Evolutionary conservation across 1,140 invertebrate species (phyloP), one percentile per base, ranked within the genome.

Genomic region (Nephila pilipes): DNA sequence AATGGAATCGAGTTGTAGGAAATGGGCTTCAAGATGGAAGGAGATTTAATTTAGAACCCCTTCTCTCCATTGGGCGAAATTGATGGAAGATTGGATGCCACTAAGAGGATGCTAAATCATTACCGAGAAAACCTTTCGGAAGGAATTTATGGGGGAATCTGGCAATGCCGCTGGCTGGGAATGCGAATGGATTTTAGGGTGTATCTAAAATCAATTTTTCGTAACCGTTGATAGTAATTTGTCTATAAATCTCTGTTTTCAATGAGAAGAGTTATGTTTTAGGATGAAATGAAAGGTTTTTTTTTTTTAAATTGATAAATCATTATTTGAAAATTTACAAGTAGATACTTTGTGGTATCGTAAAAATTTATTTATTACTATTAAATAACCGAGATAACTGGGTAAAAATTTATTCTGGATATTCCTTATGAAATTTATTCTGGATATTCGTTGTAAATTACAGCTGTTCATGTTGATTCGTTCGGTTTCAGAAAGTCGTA

Each of bases 61-160:
- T 65, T 65, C 63, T 65, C 63, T 65, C 63, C 63, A 65, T 65
- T 65, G 63, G 63, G n/a, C 63, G 63, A 25, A 65, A 65, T 65
- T 65, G 63, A 65, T 65, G 63, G 63, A 65, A 65, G 63, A 65
- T 65, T 65, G 63, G 63, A 65, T 65, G 63, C 63, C 63, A 65
- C 63, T 65, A 65, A 65, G 25, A 65, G 63, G 63, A 65, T 25
- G 14, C 63, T 65, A 65, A 65, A 65, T 65, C 63, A 65, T 65
- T 65, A 65, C 63, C 63, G n/a, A 25, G 63, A 65, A 65, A 65
- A 65, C n/a, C 63, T 65, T 65, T 65, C 25, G 63, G 63, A 29
- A 65, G 63, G 25, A 25, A 25, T 65, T 65, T 65, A 65, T 65
- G 63, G 22, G n/a, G n/a, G 25, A 65, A n/a, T 18, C 57, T n/a